Conservation (phyloP, 2,888 invertebrate species). For the Tricholauxania praeusta region DNA sequence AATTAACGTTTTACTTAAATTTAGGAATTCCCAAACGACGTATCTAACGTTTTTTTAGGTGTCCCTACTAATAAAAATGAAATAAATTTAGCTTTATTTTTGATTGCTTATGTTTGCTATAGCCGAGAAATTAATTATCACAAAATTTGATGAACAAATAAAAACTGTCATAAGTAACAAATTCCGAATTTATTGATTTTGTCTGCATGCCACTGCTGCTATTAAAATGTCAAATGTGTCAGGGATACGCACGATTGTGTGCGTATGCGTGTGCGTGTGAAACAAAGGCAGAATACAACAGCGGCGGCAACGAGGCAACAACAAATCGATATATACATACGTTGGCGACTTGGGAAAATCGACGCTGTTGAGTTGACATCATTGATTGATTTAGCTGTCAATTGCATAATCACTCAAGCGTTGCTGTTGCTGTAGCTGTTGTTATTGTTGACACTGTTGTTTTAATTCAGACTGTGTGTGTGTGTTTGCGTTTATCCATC, state of each 20-base stretch:
- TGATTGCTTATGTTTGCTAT: no score
- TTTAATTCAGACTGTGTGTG: slow-evolving; percentile 41
- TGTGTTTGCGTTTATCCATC: slow-evolving; percentile 4
- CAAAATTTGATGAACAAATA: slow-evolving; percentile 46
- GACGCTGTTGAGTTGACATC: slow-evolving; percentile 61
- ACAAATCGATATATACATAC: not conserved
- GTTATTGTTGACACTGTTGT: slow-evolving; percentile 29
- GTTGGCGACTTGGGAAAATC: slow-evolving; percentile 38
- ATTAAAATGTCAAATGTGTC: not conserved
- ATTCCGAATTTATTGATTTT: slow-evolving; percentile 22
- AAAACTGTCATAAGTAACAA: slow-evolving; percentile 58
- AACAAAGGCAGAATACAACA: no score
- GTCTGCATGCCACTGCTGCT: slow-evolving; percentile 26
- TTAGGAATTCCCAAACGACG: no score
- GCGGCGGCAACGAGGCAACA: not conserved
- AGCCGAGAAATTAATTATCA: not conserved
- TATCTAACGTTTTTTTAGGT: no score
- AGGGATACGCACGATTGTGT: not conserved
- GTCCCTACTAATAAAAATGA: no score
- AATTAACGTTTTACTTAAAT: no score
- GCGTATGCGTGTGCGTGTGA: not conserved
- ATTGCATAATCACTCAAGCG: slow-evolving; percentile 65
- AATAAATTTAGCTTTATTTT: no score
- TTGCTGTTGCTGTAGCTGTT: slow-evolving; percentile 52
- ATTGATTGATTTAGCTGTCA: slow-evolving; percentile 67